phyloP scores from a whole-genome alignment of 2,113 vertebrate genomes.

The Fulica atra region DNA sequence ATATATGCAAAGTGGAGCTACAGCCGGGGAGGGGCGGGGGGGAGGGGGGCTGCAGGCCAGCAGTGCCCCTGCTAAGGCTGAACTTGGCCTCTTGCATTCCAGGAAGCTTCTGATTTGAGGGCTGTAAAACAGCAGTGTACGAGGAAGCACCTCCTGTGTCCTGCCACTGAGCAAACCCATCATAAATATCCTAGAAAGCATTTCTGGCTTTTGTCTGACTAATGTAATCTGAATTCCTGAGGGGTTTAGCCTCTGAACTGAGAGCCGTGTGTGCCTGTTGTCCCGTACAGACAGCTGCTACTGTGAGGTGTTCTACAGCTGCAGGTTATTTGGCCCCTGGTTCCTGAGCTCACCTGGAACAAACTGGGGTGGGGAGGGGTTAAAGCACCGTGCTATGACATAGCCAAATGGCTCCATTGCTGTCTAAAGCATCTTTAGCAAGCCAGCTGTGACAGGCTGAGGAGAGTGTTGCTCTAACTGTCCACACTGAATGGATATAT shows the following conservation, averaged over 20 bases:
- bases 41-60: background rate
- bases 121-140: background rate
- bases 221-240: background rate
- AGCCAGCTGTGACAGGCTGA: background rate
- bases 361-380: background rate
- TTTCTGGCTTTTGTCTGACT: background rate
- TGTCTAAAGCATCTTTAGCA: background rate
- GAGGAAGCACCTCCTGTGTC: background rate
- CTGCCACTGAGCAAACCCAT: background rate
- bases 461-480: background rate
- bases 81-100: background rate
- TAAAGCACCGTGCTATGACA: background rate
- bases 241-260: background rate
- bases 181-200: background rate
- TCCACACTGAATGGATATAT: background rate
- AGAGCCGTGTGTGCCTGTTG: background rate
- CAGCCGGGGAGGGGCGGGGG: too few species aligned
- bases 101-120: background rate
- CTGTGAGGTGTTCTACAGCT: background rate
- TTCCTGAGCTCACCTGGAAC: background rate
- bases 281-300: background rate
- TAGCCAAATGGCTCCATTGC: background rate
- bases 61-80: background rate
- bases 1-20: background rate
- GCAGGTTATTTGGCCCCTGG: background rate